These are phyloP conservation scores for Solenodon paradoxus DNA, from an alignment of 2,113 vertebrate genomes.

Conservation along the genomic window DNA sequence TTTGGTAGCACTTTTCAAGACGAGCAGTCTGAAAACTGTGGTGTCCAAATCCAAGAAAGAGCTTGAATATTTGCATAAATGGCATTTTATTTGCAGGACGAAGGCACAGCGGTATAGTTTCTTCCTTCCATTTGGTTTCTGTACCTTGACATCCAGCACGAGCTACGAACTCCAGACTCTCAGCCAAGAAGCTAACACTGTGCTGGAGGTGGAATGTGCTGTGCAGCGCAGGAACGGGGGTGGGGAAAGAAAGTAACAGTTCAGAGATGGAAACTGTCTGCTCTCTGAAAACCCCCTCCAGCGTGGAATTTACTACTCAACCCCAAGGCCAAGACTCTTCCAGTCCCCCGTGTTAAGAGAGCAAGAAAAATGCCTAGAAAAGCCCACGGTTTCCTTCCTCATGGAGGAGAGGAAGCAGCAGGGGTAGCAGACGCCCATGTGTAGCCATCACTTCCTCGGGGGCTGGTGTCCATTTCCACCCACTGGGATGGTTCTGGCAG, in stretches of 20 bases:
- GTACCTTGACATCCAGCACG: background rate
- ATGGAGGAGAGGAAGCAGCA: background rate
- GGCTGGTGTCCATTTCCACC: conserved; percentile 17
- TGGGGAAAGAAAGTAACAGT: background rate
- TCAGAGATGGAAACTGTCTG: background rate
- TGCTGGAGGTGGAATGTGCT: background rate
- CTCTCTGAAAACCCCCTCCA: conserved; percentile 35
- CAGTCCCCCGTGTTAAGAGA: background rate
- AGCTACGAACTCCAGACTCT: background rate
- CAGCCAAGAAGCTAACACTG: background rate
- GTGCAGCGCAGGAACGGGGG: background rate
- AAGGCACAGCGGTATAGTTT: background rate
- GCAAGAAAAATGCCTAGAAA: conserved; percentile 25
- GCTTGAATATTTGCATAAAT: background rate
- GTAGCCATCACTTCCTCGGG: background rate
- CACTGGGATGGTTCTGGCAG: conserved; percentile 18
- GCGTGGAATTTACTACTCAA: background rate
- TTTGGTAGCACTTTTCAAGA: background rate
- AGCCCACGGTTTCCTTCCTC: conserved; percentile 51
- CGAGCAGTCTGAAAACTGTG: background rate
- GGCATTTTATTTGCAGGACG: background rate
- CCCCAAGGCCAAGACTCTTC: conserved; percentile 30
- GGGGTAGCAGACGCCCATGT: background rate
- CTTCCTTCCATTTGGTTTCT: background rate
- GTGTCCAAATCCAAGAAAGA: background rate